Percentiles rank a stretch among this genome's conserved stretches.
phyloP scores from a whole-genome alignment of 2,797 vertebrate genomes.

The Eospalax fontanierii region DNA sequence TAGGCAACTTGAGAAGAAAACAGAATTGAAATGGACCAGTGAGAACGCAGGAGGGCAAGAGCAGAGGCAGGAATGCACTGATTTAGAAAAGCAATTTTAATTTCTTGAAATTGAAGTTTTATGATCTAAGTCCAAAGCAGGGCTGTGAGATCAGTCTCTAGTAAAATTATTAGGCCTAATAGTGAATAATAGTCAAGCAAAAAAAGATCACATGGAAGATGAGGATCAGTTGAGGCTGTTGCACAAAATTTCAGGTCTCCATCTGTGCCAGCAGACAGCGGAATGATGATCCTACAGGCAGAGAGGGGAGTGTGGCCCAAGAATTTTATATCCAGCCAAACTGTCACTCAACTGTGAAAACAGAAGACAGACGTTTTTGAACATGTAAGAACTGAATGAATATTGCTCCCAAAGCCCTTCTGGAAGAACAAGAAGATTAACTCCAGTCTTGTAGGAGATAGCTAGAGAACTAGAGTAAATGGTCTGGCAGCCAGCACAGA shows the following conservation, averaged over 20 bases:
- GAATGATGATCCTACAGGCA: background rate
- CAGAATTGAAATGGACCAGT: background rate
- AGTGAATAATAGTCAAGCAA: background rate
- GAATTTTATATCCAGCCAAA: slow-evolving; percentile 78
- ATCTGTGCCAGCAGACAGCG: background rate
- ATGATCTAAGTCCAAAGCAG: slow-evolving; percentile 31
- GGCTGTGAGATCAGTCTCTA: background rate
- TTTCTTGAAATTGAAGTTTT: slow-evolving; percentile 33
- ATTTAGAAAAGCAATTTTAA: background rate
- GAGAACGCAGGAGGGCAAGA: background rate
- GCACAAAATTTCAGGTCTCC: background rate
- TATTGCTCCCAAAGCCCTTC: slow-evolving; percentile 68
- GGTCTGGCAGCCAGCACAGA: slow-evolving; percentile 57
- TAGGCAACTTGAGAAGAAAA: background rate
- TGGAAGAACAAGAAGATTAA: slow-evolving; percentile 75
- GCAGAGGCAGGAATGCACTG: background rate
- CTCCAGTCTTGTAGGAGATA: slow-evolving; percentile 20
- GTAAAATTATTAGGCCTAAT: background rate
- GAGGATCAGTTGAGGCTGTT: background rate
- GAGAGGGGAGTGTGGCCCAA: background rate
- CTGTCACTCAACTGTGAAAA: slow-evolving; percentile 65
- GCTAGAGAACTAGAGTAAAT: slow-evolving; percentile 43
- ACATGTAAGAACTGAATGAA: slow-evolving; percentile 80
- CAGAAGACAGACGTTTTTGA: slow-evolving; percentile 70
- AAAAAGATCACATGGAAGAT: background rate